Base-by-base conservation (phyloP, 2,888 invertebrate genomes). In the Cepaea hortensis region DNA sequence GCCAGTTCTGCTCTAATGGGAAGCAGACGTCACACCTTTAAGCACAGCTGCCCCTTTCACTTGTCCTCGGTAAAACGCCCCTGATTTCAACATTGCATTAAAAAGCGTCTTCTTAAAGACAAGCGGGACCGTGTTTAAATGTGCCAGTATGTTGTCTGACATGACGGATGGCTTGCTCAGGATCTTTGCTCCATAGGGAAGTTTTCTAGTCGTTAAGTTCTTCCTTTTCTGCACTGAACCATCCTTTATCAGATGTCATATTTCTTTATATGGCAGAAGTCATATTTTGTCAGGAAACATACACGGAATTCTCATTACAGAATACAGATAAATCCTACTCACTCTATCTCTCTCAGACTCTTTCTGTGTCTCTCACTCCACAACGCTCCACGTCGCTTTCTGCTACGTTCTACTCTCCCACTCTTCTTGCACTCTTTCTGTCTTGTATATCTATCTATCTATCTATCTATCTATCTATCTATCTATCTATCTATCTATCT, bases 401-500 rank as follows among this genome's bases (percentile, higher is more conserved):
- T 75, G 7, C 48, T 13, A 35, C 35, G 35, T 35, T 35, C 35
- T 35, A 9, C 55, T 55, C 11, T 55, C 55, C 11, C 55, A 55
- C 11, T 55, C 6, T 11, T 55, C 55, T 55, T 2, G 6, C 0
- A 55, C 11, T 55, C 55, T 55, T 55, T 55, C 55, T 55, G 55
- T 1, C 11, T 55, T 77, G 46, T 9, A 1, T 72, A 23, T n/a
- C 23, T 23, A 79, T 55, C n/a, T 79, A 77, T 50, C 50, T 77
- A 77, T 50, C 50, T 77, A 77, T 77, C 50, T 77, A 81, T 81
- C 68, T 81, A 81, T 81, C 68, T 81, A 81, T 81, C 68, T 81
- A 81, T 81, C 81, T 81, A 81, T 81, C 81, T 81, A 81, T 81
- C 81, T 81, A 81, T 81, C 81, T 81, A 81, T 81, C 81, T 81